Evolutionary conservation across 2,888 invertebrate genomes (phyloP).

Genomic region (Acanthosoma haemorrhoidale): DNA sequence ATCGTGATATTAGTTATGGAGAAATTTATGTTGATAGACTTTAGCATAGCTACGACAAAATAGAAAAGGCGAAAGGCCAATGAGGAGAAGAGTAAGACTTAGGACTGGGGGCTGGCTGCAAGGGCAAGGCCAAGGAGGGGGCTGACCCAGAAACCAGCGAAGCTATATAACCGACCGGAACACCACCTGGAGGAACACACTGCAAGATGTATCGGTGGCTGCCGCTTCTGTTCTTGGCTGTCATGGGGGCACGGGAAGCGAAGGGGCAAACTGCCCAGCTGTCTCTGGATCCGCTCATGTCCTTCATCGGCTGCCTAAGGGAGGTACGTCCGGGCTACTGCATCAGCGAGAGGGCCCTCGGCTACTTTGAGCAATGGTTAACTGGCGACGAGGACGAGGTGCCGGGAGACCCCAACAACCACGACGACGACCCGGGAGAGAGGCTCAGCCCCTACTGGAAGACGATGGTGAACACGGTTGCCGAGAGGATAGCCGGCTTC

Average conservation of each 20-base stretch:
- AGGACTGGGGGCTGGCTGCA: constrained; percentile 6
- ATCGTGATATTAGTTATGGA: too few species aligned
- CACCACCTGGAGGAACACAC: neutral
- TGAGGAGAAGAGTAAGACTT: neutral
- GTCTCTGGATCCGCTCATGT: constrained; percentile 34
- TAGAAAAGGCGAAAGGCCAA: neutral
- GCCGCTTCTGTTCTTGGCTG: neutral
- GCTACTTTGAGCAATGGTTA: constrained; percentile 36
- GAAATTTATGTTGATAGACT: too few species aligned
- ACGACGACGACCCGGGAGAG: constrained; percentile 28
- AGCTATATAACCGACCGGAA: constrained; percentile 24
- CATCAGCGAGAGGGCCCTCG: constrained; percentile 33
- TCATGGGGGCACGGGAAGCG: neutral
- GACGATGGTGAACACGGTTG: constrained; percentile 36
- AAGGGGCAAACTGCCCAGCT: constrained; percentile 18
- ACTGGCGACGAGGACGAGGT: constrained; percentile 34
- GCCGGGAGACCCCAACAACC: constrained; percentile 23
- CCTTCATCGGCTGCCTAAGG: constrained; percentile 31
- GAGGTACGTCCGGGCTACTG: constrained; percentile 34
- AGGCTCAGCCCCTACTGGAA: constrained; percentile 37
- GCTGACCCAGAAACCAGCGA: constrained; percentile 20
- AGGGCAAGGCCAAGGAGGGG: constrained; percentile 20
- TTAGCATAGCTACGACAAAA: too few species aligned
- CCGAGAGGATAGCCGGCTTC: constrained; percentile 35
- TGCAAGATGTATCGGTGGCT: neutral